Evolutionary conservation across 2,888 invertebrate genomes (phyloP).

Genomic region (Drosophila maculinotata): DNA sequence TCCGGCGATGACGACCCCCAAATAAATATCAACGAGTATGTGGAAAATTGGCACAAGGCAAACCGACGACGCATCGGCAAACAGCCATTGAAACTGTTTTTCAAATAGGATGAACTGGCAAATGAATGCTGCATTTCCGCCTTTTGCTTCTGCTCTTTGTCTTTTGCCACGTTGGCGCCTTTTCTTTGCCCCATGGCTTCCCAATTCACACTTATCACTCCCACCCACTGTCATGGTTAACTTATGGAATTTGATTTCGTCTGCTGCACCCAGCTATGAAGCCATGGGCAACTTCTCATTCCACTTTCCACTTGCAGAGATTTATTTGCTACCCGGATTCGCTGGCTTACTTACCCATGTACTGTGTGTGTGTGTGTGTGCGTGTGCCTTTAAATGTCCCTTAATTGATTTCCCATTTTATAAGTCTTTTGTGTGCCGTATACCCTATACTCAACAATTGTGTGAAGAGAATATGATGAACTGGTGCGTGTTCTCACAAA

Average conservation of each 20-base stretch:
- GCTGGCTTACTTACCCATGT: constrained; percentile 13
- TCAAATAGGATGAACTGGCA: constrained; percentile 28
- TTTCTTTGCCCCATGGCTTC: constrained; percentile 19
- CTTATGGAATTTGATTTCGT: constrained; percentile 61
- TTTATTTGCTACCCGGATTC: constrained; percentile 59
- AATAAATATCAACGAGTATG: constrained; percentile 5
- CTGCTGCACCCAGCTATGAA: constrained; percentile 18
- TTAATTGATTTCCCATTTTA: constrained; percentile 52
- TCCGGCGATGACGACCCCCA: constrained; percentile 22
- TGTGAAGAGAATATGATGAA: no score
- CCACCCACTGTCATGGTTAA: constrained; percentile 36
- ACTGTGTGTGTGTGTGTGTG: constrained; percentile 10
- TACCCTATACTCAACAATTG: background rate
- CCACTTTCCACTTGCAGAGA: constrained; percentile 37
- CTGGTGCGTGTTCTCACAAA: no score
- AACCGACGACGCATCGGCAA: constrained; percentile 32
- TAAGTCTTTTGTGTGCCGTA: constrained; percentile 12
- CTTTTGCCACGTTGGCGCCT: constrained; percentile 52
- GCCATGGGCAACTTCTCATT: constrained; percentile 30
- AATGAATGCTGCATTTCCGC: constrained; percentile 62
- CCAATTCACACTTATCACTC: background rate
- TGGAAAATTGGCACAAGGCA: constrained; percentile 47
- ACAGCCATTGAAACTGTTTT: constrained; percentile 56
- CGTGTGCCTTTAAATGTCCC: constrained; percentile 16
- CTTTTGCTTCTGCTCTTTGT: constrained; percentile 56